phyloP scores from a whole-genome alignment of 2,888 invertebrate species.

The Heterodera filipjevi region DNA sequence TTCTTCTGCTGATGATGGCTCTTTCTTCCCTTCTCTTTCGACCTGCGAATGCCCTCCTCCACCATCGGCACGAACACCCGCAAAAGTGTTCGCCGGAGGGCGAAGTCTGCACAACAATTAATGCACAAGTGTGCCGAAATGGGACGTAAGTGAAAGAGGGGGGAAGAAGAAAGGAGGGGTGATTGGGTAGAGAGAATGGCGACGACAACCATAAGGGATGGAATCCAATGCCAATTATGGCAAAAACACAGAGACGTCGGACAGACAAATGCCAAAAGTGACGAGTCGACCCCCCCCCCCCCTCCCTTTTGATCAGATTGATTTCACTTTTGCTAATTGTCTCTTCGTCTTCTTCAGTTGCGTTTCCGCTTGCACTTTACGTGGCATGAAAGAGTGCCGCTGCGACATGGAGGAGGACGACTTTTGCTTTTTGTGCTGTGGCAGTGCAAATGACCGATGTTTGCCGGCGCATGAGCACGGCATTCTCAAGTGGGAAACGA shows the following conservation, averaged over 20 bases:
- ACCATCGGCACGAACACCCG: constrained; percentile 7
- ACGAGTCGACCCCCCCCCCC: too few relatives aligned
- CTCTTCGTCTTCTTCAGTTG: constrained; percentile 47
- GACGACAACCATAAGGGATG: too few relatives aligned
- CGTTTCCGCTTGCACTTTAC: constrained; percentile 58
- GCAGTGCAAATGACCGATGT: constrained; percentile 57
- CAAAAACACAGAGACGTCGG: too few relatives aligned
- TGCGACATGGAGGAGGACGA: constrained; percentile 65
- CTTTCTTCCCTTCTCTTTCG: constrained; percentile 11
- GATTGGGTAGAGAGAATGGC: neutral
- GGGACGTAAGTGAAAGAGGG: constrained; percentile 54
- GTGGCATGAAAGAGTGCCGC: constrained; percentile 61
- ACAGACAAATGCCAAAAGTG: too few relatives aligned
- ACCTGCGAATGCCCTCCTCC: neutral
- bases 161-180: neutral
- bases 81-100: constrained; percentile 30
- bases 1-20: constrained; percentile 16
- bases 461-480: constrained; percentile 63
- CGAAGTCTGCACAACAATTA: constrained; percentile 58
- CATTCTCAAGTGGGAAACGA: constrained; percentile 55
- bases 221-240: neutral
- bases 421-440: constrained; percentile 65
- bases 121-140: constrained; percentile 59
- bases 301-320: neutral
- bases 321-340: neutral